These are phyloP conservation scores for Arenaria interpres DNA, from an alignment of 2,113 vertebrate species.

Conservation along the genomic window DNA sequence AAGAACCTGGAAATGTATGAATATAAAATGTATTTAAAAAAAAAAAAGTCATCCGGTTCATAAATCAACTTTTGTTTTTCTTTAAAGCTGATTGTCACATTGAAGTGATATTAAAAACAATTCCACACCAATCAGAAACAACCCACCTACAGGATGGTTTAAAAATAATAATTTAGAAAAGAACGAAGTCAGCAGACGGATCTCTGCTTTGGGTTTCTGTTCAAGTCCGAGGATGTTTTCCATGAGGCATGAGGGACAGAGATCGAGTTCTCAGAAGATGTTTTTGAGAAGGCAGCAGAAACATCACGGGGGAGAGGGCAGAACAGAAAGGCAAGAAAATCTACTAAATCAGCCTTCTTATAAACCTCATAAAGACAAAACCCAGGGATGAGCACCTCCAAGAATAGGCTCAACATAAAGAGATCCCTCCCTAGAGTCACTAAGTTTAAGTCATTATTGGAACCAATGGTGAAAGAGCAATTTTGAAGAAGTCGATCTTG, in stretches of 20 bases:
- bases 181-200: not conserved
- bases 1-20: not conserved
- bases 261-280: not conserved
- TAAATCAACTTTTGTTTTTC: not conserved
- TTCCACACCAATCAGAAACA: not conserved
- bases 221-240: not conserved
- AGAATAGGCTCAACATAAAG: not conserved
- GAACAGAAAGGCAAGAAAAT: not conserved
- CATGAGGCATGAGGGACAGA: fast-evolving
- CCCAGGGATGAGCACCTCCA: not conserved
- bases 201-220: not conserved
- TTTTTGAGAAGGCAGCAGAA: not conserved
- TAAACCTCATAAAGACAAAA: not conserved
- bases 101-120: not conserved
- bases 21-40: not conserved
- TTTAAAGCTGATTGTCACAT: not conserved
- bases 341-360: not conserved
- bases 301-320: not conserved
- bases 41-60: not conserved
- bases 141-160: fast-evolving
- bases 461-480: not conserved
- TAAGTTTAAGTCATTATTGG: not conserved
- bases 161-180: not conserved
- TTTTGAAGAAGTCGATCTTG: not conserved
- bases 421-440: not conserved